Base-by-base conservation (phyloP, 2,888 invertebrate genomes). In the Siphonodentalium dalli region DNA sequence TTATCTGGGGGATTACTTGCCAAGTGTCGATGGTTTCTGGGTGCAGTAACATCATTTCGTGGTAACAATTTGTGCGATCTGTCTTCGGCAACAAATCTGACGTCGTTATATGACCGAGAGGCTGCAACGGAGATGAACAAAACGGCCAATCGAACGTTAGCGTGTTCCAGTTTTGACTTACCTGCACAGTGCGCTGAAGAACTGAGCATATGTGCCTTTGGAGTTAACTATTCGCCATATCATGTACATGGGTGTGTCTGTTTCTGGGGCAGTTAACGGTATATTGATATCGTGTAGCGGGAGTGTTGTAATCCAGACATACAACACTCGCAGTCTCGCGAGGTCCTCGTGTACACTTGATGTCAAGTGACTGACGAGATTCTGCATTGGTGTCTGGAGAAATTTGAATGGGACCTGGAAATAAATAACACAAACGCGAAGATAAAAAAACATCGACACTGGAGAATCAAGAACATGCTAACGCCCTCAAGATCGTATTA, bases 191-290 rank as follows among this genome's bases (percentile, higher is more conserved):
- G 69, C 58, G 40, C 68, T 65, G 49, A 72, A 63, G 5, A 76
- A 63, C 51, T 77, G 74, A 13, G 77, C 74, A 54, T 75, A 74
- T 54, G 73, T 75, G 2, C 73, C 74, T 58, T 75, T 72, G 47
- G 67, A 57, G 55, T 70, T 65, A 43, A 70, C 66, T 18, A 77
- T 75, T 45, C 70, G 54, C 66, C 74, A 69, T 28, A 76, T 56
- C 44, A 74, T 72, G 40, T 69, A 72, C 29, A 70, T 47, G 0
- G 75, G 71, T 6, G 69, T 71, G 26, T 62, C 62, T 24, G 66
- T 63, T 18, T 63, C 61, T 0, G 77, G 77, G 40, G 68, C 55
- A n/a, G 47, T 52, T 47, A 68, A 66, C 2, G 58, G 52, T 8
- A 72, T 55, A 18, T 61, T 59, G 33, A 73, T 58, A 27, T 34